Conservation (phyloP, 1,140 invertebrate species). For the Saccostrea cuccullata region DNA sequence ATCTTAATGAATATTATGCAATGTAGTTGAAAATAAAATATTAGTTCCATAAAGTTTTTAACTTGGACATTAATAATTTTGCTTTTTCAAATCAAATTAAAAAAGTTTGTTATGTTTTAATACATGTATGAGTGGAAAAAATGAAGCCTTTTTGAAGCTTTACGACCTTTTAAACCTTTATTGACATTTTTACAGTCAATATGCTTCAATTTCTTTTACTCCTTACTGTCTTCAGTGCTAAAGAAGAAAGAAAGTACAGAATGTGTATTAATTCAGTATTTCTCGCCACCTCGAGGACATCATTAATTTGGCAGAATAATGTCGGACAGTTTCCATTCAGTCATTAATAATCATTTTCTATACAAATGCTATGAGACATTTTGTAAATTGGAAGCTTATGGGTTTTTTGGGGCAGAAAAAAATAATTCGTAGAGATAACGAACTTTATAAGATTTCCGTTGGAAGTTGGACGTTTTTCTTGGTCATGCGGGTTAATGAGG, state of each 20-base stretch:
- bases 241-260: background rate
- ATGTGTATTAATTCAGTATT: background rate
- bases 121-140: too few species aligned
- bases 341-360: background rate
- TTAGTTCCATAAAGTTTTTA: too few species aligned
- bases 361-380: background rate
- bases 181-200: background rate
- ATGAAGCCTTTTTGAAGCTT: too few species aligned
- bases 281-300: background rate
- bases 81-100: too few species aligned
- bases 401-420: background rate
- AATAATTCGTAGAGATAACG: background rate
- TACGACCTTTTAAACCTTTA: background rate
- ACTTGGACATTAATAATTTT: too few species aligned
- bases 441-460: background rate
- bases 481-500: constrained; percentile 1
- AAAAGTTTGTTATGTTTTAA: too few species aligned
- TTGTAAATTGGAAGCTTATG: background rate
- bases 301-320: background rate
- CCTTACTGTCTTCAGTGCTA: background rate
- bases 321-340: background rate
- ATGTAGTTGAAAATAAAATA: too few species aligned
- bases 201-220: background rate
- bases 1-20: too few species aligned
- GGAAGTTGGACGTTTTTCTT: background rate